These are phyloP conservation scores for Leptopilina clavipes DNA, from an alignment of 1,140 invertebrate genomes.

Conservation along the genomic window DNA sequence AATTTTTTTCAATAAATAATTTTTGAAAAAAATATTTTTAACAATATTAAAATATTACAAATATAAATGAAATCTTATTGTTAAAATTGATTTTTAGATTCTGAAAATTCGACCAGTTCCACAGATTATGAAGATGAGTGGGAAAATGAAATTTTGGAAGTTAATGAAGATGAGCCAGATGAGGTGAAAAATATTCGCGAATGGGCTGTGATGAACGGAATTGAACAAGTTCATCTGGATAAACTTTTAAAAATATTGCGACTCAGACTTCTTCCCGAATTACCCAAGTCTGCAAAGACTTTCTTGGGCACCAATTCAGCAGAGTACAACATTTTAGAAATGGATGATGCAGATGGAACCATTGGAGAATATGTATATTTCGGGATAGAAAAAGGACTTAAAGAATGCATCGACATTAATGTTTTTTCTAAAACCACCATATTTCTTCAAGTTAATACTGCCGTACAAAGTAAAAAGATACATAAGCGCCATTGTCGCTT, in stretches of 20 bases:
- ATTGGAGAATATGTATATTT: constrained; percentile 36
- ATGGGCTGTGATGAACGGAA: constrained; percentile 1
- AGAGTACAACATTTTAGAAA: constrained; percentile 35
- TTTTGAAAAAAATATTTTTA: no score
- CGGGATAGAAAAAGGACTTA: constrained; percentile 30
- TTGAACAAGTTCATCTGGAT: constrained; percentile 37
- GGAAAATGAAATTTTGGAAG: no score
- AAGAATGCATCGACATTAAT: constrained; percentile 36
- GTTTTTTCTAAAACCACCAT: constrained; percentile 38
- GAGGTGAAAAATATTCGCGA: no score
- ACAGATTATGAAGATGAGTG: no score
- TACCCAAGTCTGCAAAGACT: constrained; percentile 41
- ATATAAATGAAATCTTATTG: no score
- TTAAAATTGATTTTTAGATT: no score
- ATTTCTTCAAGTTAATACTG: constrained; percentile 39
- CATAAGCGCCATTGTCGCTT: no score
- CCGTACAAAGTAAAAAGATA: no score
- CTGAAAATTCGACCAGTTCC: no score
- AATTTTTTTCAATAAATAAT: no score
- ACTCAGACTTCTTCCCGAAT: constrained; percentile 33
- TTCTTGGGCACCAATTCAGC: constrained; percentile 39
- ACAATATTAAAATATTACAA: no score
- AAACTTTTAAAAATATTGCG: constrained; percentile 38
- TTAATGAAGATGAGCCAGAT: no score
- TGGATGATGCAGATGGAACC: constrained; percentile 25